phyloP scores from a whole-genome alignment of 2,113 vertebrate species.

The Lonchura striata region DNA sequence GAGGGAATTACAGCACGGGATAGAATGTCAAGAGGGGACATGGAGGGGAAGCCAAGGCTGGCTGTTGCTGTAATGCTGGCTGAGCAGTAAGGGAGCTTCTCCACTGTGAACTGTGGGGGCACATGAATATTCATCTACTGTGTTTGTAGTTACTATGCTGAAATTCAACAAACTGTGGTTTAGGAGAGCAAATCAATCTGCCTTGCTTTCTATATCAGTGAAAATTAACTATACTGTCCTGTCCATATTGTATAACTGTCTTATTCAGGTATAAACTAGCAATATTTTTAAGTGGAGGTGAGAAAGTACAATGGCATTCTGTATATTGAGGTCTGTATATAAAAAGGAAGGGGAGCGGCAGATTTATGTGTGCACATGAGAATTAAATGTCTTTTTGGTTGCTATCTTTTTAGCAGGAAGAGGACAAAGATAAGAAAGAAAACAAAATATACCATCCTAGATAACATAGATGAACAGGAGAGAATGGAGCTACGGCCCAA shows the following conservation, averaged over 20 bases:
- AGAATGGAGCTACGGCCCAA: slow-evolving; percentile 87
- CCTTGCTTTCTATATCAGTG: background rate
- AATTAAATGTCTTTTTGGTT: background rate
- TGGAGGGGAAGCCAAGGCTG: background rate
- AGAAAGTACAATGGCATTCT: background rate
- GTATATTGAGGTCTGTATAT: background rate
- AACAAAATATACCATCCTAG: slow-evolving; percentile 88
- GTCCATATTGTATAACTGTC: background rate
- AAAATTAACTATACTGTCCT: background rate
- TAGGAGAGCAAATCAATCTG: background rate
- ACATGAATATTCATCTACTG: background rate
- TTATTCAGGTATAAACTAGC: background rate
- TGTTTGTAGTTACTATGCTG: background rate
- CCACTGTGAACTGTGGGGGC: background rate
- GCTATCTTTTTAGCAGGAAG: slow-evolving; percentile 71
- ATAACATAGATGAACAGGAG: slow-evolving; percentile 92
- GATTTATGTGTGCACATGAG: background rate
- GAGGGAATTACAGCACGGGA: background rate
- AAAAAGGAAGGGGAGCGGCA: background rate
- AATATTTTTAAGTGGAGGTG: background rate
- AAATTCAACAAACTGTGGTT: background rate
- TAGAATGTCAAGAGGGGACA: background rate
- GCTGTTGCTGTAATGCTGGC: background rate
- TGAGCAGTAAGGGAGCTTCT: background rate
- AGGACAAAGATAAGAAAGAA: slow-evolving; percentile 86